Percentiles rank a stretch among this genome's conserved stretches.
These are phyloP conservation scores for Erethizon dorsatum DNA, from an alignment of 2,797 vertebrate species.

Conservation along the genomic window DNA sequence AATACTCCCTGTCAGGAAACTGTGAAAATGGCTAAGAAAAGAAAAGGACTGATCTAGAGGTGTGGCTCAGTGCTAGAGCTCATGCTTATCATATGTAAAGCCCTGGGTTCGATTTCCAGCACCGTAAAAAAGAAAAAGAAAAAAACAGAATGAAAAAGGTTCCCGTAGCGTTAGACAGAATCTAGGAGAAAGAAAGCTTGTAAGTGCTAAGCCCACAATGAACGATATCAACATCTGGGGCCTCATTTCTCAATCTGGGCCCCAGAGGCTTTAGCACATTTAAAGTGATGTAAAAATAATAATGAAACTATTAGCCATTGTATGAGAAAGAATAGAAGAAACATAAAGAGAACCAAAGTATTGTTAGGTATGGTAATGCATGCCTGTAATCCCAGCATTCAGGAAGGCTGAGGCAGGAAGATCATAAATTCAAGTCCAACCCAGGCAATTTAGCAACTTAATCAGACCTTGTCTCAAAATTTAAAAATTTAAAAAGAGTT, in stretches of 20 bases:
- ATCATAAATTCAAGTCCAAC: too few relatives aligned
- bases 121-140: not conserved
- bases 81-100: too few relatives aligned
- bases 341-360: not conserved
- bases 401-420: too few relatives aligned
- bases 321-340: not conserved
- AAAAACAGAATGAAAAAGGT: not conserved
- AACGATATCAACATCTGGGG: rapidly evolving
- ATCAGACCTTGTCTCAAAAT: too few relatives aligned
- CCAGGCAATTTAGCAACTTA: too few relatives aligned
- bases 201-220: not conserved
- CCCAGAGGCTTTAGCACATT: not conserved
- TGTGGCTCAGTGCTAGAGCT: not conserved
- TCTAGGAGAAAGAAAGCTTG: not conserved
- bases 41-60: not conserved
- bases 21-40: not conserved
- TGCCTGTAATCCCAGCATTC: too few relatives aligned
- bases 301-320: not conserved
- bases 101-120: too few relatives aligned
- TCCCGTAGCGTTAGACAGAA: not conserved
- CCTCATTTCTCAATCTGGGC: not conserved
- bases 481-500: too few relatives aligned
- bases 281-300: not conserved
- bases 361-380: not conserved
- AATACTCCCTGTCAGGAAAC: not conserved